Base-by-base conservation (phyloP, 2,888 invertebrate species). In the Idaea straminata region DNA sequence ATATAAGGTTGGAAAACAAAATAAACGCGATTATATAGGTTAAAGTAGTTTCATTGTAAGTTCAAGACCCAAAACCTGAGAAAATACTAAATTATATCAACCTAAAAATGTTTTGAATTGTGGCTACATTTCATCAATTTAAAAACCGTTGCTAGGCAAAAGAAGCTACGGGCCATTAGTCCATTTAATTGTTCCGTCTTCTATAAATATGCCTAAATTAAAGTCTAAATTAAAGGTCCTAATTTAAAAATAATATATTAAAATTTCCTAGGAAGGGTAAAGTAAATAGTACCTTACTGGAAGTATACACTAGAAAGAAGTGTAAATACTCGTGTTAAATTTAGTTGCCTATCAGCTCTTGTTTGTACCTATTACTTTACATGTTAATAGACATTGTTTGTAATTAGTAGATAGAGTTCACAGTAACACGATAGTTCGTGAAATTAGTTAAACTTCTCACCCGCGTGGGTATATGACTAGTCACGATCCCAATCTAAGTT, bases 401-500 rank as follows among this genome's bases (percentile, higher is more conserved):
- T 58, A 58, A 16, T 47, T 47, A 47, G 47, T 47, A 47, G 47
- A 47, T 16, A 58, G 16, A 58, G 58, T 58, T 58, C n/a, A n/a
- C 16, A n/a, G 16, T 16, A 58, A 58, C 58, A 61, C 61, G 65
- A 68, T 71, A 73, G 70, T 71, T 70, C 58, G 66, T 59, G 61
- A 68, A 69, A 73, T 70, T 73, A 69, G 68, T 73, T 69, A 64
- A 69, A 72, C 62, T 70, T 71, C 38, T 62, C 59, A 66, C 61
- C 66, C 36, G 62, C 69, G 65, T 68, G 62, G 63, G 62, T 62
- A 68, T 67, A 70, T 69, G 64, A 67, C 66, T 61, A 69, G 70
- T 71, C 69, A 68, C 67, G 68, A 71, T 66, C 69, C 60, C 70
- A 74, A 74, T 73, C 73, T 73, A 74, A 74, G 71, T 74, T 74